Evolutionary conservation across 2,113 vertebrate genomes (phyloP).

Genomic region (Clarias macrocephalus): DNA sequence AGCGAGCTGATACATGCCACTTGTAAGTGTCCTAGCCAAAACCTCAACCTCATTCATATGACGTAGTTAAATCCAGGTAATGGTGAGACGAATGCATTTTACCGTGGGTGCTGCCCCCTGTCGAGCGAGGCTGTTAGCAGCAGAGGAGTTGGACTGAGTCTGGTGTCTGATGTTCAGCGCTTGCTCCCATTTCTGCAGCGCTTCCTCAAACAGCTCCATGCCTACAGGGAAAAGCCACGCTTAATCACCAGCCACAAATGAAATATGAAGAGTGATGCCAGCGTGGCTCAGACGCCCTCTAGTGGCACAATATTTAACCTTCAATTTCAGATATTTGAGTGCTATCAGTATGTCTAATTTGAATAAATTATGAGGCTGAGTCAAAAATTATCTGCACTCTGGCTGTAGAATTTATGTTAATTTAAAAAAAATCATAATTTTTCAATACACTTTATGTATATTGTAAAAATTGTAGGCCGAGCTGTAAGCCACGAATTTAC

Average conservation of each 20-base stretch:
- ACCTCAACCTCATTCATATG: not conserved
- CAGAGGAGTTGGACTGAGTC: slow-evolving; percentile 67
- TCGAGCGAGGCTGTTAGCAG: slow-evolving; percentile 65
- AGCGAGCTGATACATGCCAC: not conserved
- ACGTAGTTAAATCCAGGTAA: slow-evolving; percentile 54
- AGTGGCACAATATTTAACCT: not conserved
- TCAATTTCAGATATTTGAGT: not conserved
- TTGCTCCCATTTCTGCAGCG: slow-evolving; percentile 94
- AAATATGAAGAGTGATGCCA: not conserved
- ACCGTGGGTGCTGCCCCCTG: slow-evolving; percentile 66
- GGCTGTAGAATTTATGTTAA: too few species aligned
- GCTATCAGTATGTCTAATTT: not conserved
- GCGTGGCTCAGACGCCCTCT: not conserved
- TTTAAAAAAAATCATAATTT: too few species aligned
- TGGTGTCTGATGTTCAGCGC: slow-evolving; percentile 86
- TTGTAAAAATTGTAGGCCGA: too few species aligned
- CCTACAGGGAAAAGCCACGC: slow-evolving; percentile 66
- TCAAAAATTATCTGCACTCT: too few species aligned
- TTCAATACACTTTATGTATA: too few species aligned
- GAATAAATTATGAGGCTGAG: not conserved
- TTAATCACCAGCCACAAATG: not conserved
- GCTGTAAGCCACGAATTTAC: too few species aligned
- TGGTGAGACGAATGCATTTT: slow-evolving; percentile 38
- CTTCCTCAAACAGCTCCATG: slow-evolving; percentile 98
- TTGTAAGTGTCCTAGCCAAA: not conserved